Evolutionary conservation across 2,113 vertebrate species (phyloP), one percentile per base, ranked within the genome.

Genomic region (Scatophagus argus): DNA sequence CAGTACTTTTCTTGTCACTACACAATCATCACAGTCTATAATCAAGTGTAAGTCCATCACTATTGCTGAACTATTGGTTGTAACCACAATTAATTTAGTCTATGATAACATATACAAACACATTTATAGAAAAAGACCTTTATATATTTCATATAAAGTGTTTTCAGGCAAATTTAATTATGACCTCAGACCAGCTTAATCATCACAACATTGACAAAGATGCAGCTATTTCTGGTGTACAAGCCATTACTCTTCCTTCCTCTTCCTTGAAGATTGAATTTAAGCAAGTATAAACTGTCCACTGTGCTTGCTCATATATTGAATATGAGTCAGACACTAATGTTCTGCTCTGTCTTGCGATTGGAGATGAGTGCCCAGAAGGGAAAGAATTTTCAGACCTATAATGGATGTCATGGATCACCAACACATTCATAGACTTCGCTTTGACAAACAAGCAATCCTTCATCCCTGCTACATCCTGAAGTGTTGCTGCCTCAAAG

Each of bases 1-100:
- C 77, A 77, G 87, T 77, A 81, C 39, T 83, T 88, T 90, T 83
- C 76, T 65, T 63, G n/a, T n/a, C n/a, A n/a, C 36, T 64, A 55
- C 62, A 59, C 46, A 55, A 36, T 27, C 23, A 34, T 17, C 36
- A 44, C 43, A n/a, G 38, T 62, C 27, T 58, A 3, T 38, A 61
- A 6, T n/a, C n/a, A n/a, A n/a, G n/a, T n/a, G n/a, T 7, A 60
- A 14, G 29, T 41, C 14, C 56, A 38, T 61, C 60, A 39, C 54
- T 51, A 36, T 4, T 25, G 59, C 56, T 47, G 63, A 19, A n/a
- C 10, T 44, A 25, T 64, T 51, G 47, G 14, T 66, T 60, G 16
- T 52, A 41, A 23, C 36, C 8, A 25, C 43, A 31, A 2, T 54
- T 67, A 52, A 77, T 36, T 11, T 6, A 4, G 2, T 13, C 2